Percentiles rank a stretch among this genome's conserved stretches.
Conservation (phyloP, 2,113 vertebrate genomes). For the Gymnarchus niloticus region DNA sequence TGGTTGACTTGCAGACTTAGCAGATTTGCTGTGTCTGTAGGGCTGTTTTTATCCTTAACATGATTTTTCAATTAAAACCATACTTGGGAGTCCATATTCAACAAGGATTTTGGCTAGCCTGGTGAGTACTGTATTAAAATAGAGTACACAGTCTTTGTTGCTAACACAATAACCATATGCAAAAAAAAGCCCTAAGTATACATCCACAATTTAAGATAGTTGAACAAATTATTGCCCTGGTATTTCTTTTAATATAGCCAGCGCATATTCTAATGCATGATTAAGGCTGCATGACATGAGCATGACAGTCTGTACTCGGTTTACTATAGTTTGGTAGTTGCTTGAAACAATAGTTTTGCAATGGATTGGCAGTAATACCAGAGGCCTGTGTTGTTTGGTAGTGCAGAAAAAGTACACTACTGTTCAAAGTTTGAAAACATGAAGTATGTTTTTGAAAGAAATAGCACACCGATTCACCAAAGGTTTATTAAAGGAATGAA, state of each 20-base stretch:
- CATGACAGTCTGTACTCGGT: neutral
- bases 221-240: neutral
- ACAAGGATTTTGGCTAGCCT: neutral
- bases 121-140: neutral
- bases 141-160: neutral
- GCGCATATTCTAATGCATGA: neutral
- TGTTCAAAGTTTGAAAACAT: too few species aligned
- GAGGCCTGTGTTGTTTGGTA: neutral
- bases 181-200: neutral
- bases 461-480: too few species aligned
- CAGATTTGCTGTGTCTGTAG: neutral
- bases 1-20: neutral
- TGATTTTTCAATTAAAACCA: neutral
- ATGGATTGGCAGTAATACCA: neutral
- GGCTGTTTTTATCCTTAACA: neutral
- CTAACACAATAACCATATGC: neutral
- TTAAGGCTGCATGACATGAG: neutral
- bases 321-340: neutral
- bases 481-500: too few species aligned
- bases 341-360: neutral
- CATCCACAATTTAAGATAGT: neutral
- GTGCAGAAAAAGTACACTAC: neutral
- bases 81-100: conserved; percentile 5
- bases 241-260: neutral
- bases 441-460: too few species aligned